These are phyloP conservation scores for Galeopterus variegatus DNA, from an alignment of 2,113 vertebrate genomes.

Conservation along the genomic window DNA sequence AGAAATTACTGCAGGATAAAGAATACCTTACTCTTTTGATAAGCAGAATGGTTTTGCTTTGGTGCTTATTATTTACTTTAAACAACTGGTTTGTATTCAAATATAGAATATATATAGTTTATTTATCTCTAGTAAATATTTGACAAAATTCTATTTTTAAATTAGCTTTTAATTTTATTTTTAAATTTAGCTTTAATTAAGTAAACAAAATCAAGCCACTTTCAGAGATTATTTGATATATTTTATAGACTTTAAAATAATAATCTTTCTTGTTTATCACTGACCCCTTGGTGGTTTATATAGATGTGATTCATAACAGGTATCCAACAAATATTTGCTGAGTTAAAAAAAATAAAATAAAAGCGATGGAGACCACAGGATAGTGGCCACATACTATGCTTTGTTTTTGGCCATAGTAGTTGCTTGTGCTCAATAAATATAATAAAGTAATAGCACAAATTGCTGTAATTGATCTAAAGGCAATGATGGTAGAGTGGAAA, in stretches of 20 bases:
- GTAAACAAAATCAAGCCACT: not conserved
- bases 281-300: not conserved
- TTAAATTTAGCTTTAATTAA: no score
- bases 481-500: not conserved
- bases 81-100: conserved; percentile 42
- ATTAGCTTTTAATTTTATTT: conserved; percentile 29
- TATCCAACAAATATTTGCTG: not conserved
- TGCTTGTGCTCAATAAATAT: not conserved
- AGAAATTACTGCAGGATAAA: conserved; percentile 40
- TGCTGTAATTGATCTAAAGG: not conserved
- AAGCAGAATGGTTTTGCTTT: not conserved
- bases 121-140: conserved; percentile 43
- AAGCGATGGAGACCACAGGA: not conserved
- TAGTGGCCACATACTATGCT: not conserved
- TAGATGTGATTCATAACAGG: not conserved
- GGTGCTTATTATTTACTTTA: conserved; percentile 15
- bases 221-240: not conserved
- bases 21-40: not conserved
- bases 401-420: not conserved
- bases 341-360: not conserved
- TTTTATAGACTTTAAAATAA: conserved; percentile 20
- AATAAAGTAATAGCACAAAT: not conserved
- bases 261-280: not conserved
- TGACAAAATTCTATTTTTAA: conserved; percentile 44
- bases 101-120: not conserved